Evolutionary conservation across 1,140 invertebrate species (phyloP).

Genomic region (Wasmannia auropunctata): DNA sequence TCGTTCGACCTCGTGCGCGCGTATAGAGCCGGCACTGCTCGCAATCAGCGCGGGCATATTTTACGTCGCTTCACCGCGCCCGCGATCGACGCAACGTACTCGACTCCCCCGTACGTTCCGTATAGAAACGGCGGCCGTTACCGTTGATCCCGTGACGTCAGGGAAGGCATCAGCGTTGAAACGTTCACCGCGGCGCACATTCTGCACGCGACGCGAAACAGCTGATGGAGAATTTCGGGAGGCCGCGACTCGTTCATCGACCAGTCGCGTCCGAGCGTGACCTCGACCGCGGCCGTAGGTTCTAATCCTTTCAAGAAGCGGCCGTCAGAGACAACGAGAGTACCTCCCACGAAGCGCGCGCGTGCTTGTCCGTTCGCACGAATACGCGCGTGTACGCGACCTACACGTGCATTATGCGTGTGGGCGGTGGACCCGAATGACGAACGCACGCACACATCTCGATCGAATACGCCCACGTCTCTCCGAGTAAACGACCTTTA

Average conservation of each 20-base stretch:
- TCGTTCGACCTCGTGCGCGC: neutral
- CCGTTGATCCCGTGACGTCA: slow-evolving; percentile 51
- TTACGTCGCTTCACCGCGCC: neutral
- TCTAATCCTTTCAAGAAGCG: neutral
- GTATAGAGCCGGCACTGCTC: neutral
- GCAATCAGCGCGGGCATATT: no score
- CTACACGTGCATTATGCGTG: neutral
- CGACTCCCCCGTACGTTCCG: neutral
- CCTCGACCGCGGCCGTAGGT: neutral
- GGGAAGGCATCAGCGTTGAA: neutral
- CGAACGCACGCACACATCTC: neutral
- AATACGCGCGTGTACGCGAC: no score
- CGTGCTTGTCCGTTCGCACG: no score
- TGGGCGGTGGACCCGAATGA: neutral
- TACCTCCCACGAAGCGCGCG: no score
- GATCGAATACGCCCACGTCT: neutral
- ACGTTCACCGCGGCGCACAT: neutral
- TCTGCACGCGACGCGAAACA: slow-evolving; percentile 23
- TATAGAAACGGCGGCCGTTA: neutral
- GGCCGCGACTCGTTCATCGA: neutral
- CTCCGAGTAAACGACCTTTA: neutral
- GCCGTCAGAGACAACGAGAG: no score
- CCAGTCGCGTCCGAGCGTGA: slow-evolving; percentile 45
- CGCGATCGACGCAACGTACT: no score
- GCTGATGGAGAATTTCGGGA: slow-evolving; percentile 47